Conservation (phyloP, 2,888 invertebrate genomes). For the Drosophila melanosoma region DNA sequence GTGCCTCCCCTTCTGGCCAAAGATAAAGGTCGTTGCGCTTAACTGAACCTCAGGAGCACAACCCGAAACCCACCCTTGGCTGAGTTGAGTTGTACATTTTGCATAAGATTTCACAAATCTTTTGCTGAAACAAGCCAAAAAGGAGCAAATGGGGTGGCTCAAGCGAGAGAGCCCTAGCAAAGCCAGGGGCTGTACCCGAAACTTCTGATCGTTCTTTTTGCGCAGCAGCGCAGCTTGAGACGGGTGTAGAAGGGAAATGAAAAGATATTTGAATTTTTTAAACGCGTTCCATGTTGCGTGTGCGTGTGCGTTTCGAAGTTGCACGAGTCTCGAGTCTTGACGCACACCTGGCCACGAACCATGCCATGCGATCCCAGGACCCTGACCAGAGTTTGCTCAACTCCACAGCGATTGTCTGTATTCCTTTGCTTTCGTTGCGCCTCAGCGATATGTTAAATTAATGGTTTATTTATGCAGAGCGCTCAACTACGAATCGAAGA, state of each 20-base stretch:
- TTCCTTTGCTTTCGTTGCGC: slow-evolving; percentile 57
- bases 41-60: slow-evolving; percentile 54
- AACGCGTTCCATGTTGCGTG: slow-evolving; percentile 61
- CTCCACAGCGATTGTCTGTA: slow-evolving; percentile 4
- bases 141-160: slow-evolving; percentile 58
- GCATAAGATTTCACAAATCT: slow-evolving; percentile 71
- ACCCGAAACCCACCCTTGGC: slow-evolving; percentile 42
- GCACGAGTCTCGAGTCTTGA: slow-evolving; percentile 77
- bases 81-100: slow-evolving; percentile 67
- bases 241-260: not conserved
- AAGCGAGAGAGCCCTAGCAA: not conserved
- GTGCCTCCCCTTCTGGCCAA: slow-evolving; percentile 49
- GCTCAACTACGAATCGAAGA: slow-evolving; percentile 2
- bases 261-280: slow-evolving; percentile 6
- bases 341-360: slow-evolving; percentile 83
- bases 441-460: slow-evolving; percentile 70
- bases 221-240: slow-evolving; percentile 36
- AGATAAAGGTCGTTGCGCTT: slow-evolving; percentile 79
- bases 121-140: slow-evolving; percentile 18
- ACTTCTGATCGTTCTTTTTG: slow-evolving; percentile 75
- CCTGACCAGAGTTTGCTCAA: slow-evolving; percentile 35
- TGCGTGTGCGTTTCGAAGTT: slow-evolving; percentile 64
- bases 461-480: slow-evolving; percentile 70
- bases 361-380: slow-evolving; percentile 62
- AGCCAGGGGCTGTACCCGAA: slow-evolving; percentile 45